A percentile compares a stretch with the other conserved stretches of the same genome.
Conservation (phyloP, 2,797 vertebrate species). For the Enteromius fasciolatus region DNA sequence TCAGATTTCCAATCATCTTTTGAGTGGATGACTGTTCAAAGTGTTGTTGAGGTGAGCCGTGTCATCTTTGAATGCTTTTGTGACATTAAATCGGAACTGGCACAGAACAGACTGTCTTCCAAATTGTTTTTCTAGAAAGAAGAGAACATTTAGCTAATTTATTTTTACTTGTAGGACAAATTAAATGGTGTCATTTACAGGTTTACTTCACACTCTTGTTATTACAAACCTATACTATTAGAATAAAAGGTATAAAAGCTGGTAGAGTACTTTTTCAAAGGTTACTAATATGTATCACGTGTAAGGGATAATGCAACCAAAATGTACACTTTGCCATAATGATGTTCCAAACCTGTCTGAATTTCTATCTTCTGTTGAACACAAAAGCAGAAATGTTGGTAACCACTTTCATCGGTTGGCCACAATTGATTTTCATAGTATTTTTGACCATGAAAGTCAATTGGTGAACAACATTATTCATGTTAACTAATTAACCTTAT, state of each 20-base stretch:
- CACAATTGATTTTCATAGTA: neutral
- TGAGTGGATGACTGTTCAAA: conserved; percentile 6
- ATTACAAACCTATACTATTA: neutral
- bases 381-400: neutral
- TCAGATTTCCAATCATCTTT: neutral
- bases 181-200: neutral
- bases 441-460: neutral
- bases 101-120: neutral
- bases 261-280: neutral
- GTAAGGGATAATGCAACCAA: neutral
- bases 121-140: neutral
- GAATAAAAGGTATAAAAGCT: neutral
- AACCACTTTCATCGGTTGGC: neutral
- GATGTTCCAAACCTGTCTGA: too few species aligned
- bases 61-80: neutral
- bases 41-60: conserved; percentile 2
- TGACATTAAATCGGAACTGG: neutral
- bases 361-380: too few species aligned
- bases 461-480: neutral
- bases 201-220: neutral
- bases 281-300: neutral
- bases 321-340: neutral
- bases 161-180: neutral
- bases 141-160: neutral
- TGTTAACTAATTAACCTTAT: too few species aligned